Percentiles rank a stretch among this genome's conserved stretches.
phyloP scores from a whole-genome alignment of 2,888 invertebrate species.

The Ophion obscuratus region DNA sequence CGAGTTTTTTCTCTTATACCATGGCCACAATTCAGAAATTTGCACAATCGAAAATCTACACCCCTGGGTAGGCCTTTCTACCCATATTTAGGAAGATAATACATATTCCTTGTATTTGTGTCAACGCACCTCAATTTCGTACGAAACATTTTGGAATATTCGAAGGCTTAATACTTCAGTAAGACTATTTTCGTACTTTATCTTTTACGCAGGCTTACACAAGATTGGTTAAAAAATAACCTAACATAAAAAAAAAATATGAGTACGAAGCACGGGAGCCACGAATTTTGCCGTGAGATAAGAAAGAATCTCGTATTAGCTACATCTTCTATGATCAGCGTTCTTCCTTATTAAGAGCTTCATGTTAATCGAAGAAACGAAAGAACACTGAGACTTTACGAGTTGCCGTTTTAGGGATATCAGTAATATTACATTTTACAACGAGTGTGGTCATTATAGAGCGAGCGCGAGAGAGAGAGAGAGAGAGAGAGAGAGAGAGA shows the following conservation, averaged over 20 bases:
- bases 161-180: neutral
- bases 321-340: neutral
- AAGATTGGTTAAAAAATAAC: neutral
- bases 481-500: conserved; percentile 5
- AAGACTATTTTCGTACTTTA: neutral
- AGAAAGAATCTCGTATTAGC: conserved; percentile 24
- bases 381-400: conserved; percentile 48
- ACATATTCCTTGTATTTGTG: neutral
- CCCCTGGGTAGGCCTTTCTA: neutral
- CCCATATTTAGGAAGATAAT: neutral
- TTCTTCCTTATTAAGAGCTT: conserved; percentile 32
- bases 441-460: conserved; percentile 37
- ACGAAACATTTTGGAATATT: neutral
- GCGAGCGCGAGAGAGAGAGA: conserved; percentile 40
- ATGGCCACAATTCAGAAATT: neutral
- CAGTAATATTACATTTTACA: conserved; percentile 50
- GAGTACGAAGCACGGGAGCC: neutral
- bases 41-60: neutral
- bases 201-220: neutral
- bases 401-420: conserved; percentile 41
- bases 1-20: neutral
- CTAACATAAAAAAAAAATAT: too few species aligned
- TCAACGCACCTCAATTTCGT: neutral
- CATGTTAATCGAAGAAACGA: conserved; percentile 41
- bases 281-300: neutral